phyloP scores from a whole-genome alignment of 30 jellyfish, hydroid and myxozoan species.

The Mastigias papua region DNA sequence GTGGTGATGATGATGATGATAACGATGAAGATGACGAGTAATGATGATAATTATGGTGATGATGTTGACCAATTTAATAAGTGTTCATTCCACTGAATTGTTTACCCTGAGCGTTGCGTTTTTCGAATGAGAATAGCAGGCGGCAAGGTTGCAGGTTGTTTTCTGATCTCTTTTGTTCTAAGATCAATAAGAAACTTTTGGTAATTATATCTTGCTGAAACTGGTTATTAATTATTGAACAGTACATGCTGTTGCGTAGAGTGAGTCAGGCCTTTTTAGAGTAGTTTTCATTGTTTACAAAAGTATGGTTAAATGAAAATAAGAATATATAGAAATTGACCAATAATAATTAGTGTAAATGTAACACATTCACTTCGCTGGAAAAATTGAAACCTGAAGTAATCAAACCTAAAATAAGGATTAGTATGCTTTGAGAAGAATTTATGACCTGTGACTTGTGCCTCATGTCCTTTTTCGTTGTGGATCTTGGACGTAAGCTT shows the following conservation, averaged over 20 bases:
- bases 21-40: background rate
- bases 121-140: conserved; percentile 15
- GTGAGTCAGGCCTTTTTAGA: conserved; percentile 9
- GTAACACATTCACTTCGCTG: too few relatives aligned
- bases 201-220: conserved; percentile 64
- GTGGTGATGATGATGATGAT: background rate
- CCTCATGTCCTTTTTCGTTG: too few relatives aligned
- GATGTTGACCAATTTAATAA: background rate
- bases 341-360: background rate
- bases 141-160: conserved; percentile 84
- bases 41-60: background rate
- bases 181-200: conserved; percentile 65
- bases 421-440: too few relatives aligned
- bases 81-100: background rate
- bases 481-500: too few relatives aligned
- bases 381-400: too few relatives aligned
- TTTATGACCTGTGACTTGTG: too few relatives aligned
- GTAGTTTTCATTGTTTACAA: background rate
- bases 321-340: background rate
- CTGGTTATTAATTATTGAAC: conserved; percentile 46
- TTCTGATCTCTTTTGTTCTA: conserved; percentile 37
- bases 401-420: too few relatives aligned
- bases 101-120: background rate
- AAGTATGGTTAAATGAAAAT: background rate
- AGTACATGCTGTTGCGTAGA: conserved; percentile 21